A percentile compares a stretch with the other conserved stretches of the same genome.
phyloP scores from a whole-genome alignment of 2,888 invertebrate species.

The Cremastobaeus sp. region DNA sequence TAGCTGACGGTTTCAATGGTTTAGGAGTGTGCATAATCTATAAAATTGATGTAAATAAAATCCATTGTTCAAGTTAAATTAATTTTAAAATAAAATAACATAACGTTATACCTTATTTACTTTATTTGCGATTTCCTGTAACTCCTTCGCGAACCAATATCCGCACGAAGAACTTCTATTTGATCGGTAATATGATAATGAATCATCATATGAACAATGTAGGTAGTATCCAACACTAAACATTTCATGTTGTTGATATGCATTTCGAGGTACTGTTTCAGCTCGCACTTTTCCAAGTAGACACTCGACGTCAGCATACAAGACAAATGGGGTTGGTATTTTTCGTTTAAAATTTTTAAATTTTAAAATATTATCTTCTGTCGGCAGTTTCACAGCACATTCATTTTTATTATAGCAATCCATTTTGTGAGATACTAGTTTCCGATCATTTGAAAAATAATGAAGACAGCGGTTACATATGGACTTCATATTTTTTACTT shows the following conservation, averaged over 20 bases:
- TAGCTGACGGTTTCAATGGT: constrained; percentile 1
- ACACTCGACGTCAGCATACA: not conserved
- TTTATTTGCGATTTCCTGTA: constrained; percentile 5
- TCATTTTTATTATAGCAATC: too few relatives aligned
- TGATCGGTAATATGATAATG: not conserved
- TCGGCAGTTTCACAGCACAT: too few relatives aligned
- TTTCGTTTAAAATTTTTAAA: too few relatives aligned
- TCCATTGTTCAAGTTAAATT: not conserved
- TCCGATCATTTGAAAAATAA: not conserved
- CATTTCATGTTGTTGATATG: constrained; percentile 7
- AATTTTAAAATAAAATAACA: too few relatives aligned
- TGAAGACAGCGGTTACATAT: constrained; percentile 6
- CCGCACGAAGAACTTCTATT: not conserved
- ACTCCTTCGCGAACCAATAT: constrained; percentile 4
- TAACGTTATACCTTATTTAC: constrained; percentile 16
- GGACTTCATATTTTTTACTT: too few relatives aligned
- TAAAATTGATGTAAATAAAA: not conserved
- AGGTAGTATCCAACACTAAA: constrained; percentile 5
- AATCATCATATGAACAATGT: not conserved
- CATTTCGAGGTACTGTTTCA: not conserved
- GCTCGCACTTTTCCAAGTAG: not conserved
- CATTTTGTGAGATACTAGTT: too few relatives aligned
- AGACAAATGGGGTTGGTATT: not conserved
- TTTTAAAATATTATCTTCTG: too few relatives aligned
- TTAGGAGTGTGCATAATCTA: not conserved